Evolutionary conservation across 2,113 vertebrate genomes (phyloP).

Genomic region (Petaurus breviceps): DNA sequence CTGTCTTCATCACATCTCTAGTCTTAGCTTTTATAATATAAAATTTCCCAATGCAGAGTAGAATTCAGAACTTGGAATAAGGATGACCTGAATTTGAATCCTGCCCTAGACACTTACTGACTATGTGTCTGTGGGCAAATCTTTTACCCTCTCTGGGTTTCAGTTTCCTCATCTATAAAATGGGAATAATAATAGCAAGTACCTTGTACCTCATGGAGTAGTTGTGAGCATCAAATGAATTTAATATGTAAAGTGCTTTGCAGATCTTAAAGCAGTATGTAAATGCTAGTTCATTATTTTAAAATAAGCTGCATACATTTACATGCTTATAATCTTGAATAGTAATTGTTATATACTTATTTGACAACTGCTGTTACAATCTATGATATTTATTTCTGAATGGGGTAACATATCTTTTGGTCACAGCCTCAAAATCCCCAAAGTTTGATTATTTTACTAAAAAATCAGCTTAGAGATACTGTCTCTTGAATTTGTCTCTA

Average conservation of each 20-base stretch:
- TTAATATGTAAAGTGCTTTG: not conserved
- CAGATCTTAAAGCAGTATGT: not conserved
- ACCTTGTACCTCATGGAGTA: not conserved
- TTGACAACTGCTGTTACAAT: slow-evolving; percentile 19
- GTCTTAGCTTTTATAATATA: not conserved
- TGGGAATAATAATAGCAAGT: not conserved
- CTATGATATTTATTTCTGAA: not conserved
- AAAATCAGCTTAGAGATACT: not conserved
- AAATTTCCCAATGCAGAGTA: not conserved
- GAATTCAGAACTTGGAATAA: not conserved
- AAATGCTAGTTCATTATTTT: not conserved
- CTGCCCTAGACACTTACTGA: not conserved
- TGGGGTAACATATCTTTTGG: not conserved
- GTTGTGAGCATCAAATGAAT: not conserved
- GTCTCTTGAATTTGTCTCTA: not conserved
- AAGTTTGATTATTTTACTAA: not conserved
- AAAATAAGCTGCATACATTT: not conserved
- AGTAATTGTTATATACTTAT: slow-evolving; percentile 17
- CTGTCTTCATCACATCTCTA: not conserved
- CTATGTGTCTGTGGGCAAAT: not conserved
- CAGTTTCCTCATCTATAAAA: not conserved
- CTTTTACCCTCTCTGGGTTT: not conserved
- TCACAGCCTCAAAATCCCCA: not conserved
- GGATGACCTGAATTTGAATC: not conserved
- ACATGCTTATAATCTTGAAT: not conserved